Base-by-base conservation (phyloP, 1,140 invertebrate genomes). In the Ips typographus region DNA sequence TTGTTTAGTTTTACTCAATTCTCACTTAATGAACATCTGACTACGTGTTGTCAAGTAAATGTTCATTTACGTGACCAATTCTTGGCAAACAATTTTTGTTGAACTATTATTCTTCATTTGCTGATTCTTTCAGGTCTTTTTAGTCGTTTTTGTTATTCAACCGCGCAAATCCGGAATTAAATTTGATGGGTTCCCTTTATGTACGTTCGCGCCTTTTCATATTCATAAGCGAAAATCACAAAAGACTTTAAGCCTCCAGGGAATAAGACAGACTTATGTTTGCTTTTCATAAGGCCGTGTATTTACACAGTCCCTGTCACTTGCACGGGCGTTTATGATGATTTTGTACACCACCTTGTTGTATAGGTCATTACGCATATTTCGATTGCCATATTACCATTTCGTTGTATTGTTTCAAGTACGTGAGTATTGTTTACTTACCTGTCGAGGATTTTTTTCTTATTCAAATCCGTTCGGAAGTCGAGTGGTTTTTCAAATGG, bases 231-330 rank as follows among this genome's bases (percentile, higher is more conserved):
- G 37, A 52, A 43, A 63, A 56, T 41, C 47, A 59, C 56, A 68
- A 68, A 67, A 60, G 66, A 6, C 60, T 8, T 51, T 63, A 69
- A 69, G 51, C 67, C 61, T 62, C 41, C 57, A 22, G 37, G 47
- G 57, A 68, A 62, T 64, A 69, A 69, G 67, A 69, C 57, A 69
- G 60, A 64, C 67, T 52, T 62, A 61, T 69, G 60, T 63, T 69
- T 69, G 61, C 67, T 69, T 69, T 63, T 69, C 60, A 69, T 69
- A 69, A 69, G 56, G 44, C 40, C 59, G 67, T 22, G 22, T 69
- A 69, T 69, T 69, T 69, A 69, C 67, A 62, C 59, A 69, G 67
- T 40, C 59, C 59, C 67, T 51, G 67, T 55, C 67, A 62, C 61
- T 52, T 69, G 41, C 66, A 62, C 59, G 51, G 57, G 44, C 44